Evolutionary conservation across 2,113 vertebrate genomes (phyloP).

Genomic region (Thamnophis sirtalis): DNA sequence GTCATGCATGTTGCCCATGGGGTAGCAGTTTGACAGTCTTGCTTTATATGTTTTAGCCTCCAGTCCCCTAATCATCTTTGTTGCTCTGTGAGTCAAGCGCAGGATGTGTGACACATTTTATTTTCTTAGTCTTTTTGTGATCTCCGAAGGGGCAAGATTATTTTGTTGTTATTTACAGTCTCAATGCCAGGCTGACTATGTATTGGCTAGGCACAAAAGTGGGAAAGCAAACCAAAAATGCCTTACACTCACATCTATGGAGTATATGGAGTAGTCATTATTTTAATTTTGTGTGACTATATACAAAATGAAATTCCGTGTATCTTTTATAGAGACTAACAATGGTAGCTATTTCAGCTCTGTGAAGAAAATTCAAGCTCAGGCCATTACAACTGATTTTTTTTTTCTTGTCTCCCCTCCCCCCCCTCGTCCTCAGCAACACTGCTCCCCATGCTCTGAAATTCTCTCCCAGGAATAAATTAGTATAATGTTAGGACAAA

Average conservation of each 20-base stretch:
- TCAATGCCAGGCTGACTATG: neutral
- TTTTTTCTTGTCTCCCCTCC: rapidly evolving
- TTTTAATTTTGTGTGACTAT: neutral
- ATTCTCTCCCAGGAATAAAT: neutral
- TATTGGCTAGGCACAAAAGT: neutral
- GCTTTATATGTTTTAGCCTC: no score
- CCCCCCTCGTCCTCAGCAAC: no score
- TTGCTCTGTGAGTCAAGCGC: no score
- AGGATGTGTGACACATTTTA: neutral
- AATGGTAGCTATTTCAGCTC: neutral
- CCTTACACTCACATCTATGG: neutral
- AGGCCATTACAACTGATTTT: neutral
- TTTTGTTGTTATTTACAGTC: neutral
- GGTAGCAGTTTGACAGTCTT: no score
- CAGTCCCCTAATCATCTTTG: no score
- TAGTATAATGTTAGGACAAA: neutral
- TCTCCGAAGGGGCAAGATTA: neutral
- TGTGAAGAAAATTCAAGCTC: neutral
- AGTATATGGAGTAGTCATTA: neutral
- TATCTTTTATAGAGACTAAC: neutral
- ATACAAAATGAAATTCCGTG: neutral
- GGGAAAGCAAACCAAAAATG: neutral
- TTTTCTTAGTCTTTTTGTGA: neutral
- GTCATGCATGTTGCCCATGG: no score
- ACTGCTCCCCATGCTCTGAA: neutral